A percentile compares a stretch with the other conserved stretches of the same genome.
phyloP scores from a whole-genome alignment of 2,113 vertebrate genomes.

The Rhinoderma darwinii region DNA sequence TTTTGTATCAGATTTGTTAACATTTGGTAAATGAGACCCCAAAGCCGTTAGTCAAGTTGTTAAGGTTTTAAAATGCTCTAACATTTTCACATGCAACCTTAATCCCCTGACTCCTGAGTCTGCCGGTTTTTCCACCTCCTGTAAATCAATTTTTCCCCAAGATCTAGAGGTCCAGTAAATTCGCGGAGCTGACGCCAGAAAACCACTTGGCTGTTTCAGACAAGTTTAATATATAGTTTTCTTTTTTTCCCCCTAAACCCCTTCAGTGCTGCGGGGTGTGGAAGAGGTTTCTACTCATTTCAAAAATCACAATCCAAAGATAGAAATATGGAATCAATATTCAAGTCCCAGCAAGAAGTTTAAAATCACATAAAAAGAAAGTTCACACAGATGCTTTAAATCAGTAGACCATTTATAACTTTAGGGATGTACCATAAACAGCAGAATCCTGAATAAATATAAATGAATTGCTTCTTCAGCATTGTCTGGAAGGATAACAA shows the following conservation, averaged over 20 bases:
- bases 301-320: conserved; percentile 23
- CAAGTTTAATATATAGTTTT: conserved; percentile 50
- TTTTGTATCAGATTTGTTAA: conserved; percentile 59
- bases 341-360: background rate
- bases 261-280: conserved; percentile 20
- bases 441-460: background rate
- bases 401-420: conserved; percentile 38
- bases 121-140: conserved; percentile 47
- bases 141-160: conserved; percentile 58
- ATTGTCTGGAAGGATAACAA: background rate
- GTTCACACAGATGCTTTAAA: conserved; percentile 35
- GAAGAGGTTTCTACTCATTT: conserved; percentile 25
- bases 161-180: conserved; percentile 47
- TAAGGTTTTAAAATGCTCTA: conserved; percentile 57
- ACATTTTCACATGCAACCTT: conserved; percentile 56
- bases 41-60: conserved; percentile 33
- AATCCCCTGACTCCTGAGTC: conserved; percentile 56
- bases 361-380: conserved; percentile 19
- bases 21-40: conserved; percentile 41
- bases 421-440: background rate
- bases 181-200: conserved; percentile 43
- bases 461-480: background rate
- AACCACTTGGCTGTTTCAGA: conserved; percentile 50
- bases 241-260: conserved; percentile 11
- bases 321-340: conserved; percentile 57